These are phyloP conservation scores for Pollicipes pollicipes DNA, from an alignment of 1,140 invertebrate genomes.

Conservation along the genomic window DNA sequence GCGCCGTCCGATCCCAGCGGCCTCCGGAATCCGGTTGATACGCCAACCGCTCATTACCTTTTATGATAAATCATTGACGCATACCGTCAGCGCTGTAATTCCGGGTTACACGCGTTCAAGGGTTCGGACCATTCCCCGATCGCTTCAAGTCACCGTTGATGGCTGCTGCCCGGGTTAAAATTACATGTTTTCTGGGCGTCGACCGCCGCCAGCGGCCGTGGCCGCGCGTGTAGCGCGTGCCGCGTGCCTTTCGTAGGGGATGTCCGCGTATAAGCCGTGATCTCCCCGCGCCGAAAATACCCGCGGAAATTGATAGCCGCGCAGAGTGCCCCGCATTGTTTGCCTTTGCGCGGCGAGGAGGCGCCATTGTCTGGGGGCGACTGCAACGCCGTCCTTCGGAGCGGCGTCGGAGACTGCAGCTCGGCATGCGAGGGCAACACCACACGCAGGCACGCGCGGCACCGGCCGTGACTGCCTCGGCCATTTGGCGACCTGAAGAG, in stretches of 20 bases:
- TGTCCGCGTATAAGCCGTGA: neutral
- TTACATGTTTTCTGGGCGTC: neutral
- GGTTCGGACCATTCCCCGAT: neutral
- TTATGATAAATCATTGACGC: neutral
- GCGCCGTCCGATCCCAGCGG: neutral
- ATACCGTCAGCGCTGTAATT: neutral
- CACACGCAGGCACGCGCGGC: too few relatives aligned
- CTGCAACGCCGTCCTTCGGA: too few relatives aligned
- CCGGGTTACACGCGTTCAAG: neutral
- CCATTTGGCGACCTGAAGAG: neutral
- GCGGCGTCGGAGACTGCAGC: neutral
- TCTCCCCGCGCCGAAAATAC: neutral
- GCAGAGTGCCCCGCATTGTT: neutral
- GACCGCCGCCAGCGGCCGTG: too few relatives aligned
- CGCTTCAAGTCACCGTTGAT: neutral
- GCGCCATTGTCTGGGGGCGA: neutral
- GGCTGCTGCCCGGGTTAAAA: neutral
- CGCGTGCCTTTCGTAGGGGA: neutral
- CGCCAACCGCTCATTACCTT: neutral
- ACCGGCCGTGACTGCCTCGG: too few relatives aligned
- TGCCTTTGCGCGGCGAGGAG: neutral
- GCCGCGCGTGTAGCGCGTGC: neutral
- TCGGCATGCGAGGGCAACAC: neutral
- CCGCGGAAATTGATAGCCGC: neutral
- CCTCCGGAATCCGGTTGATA: neutral